Conservation (phyloP, 2,888 invertebrate genomes). For the Cheilosia grossa region DNA sequence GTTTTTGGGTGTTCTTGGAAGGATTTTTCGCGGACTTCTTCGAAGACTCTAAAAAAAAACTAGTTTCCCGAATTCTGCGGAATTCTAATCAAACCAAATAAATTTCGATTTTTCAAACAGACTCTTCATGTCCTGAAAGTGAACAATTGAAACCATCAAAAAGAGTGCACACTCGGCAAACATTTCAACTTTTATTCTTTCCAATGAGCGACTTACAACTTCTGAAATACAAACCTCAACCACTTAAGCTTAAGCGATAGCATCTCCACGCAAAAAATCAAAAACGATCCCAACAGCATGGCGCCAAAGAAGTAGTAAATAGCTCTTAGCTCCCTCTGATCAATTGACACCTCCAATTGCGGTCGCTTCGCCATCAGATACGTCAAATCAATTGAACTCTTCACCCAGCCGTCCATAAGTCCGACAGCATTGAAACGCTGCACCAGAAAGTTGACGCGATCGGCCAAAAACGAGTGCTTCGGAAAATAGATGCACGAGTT, state of each 20-base stretch:
- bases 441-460: conserved; percentile 77
- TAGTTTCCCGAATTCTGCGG: too few species aligned
- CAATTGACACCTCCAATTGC: not conserved
- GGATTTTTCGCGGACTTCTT: too few species aligned
- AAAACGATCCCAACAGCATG: conserved; percentile 17
- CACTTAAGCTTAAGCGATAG: conserved; percentile 6
- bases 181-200: not conserved
- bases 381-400: conserved; percentile 23
- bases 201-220: not conserved
- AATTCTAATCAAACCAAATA: too few species aligned
- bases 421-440: conserved; percentile 77
- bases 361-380: not conserved
- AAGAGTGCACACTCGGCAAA: too few species aligned
- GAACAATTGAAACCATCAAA: too few species aligned
- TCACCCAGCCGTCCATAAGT: conserved; percentile 75
- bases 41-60: too few species aligned
- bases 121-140: too few species aligned
- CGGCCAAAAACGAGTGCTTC: conserved; percentile 78
- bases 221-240: not conserved
- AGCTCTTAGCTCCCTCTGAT: conserved; percentile 22
- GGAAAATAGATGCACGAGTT: conserved; percentile 75
- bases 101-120: too few species aligned
- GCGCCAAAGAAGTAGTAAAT: conserved; percentile 34
- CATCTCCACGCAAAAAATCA: conserved; percentile 51
- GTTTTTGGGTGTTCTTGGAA: too few species aligned